phyloP scores from a whole-genome alignment of 2,888 invertebrate genomes.

The Drosophila infuscata region DNA sequence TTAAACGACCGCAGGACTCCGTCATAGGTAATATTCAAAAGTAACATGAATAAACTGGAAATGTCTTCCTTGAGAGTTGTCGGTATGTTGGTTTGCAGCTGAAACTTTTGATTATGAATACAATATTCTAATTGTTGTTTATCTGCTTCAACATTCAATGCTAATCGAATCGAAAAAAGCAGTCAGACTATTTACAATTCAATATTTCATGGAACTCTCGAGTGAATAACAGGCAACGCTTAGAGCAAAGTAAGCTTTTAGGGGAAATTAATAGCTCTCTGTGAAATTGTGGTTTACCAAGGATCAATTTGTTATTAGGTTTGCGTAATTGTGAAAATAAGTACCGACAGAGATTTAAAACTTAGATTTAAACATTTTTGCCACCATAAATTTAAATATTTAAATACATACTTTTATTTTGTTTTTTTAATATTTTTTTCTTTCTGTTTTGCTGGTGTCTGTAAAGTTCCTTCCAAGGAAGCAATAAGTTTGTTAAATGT shows the following conservation, averaged over 20 bases:
- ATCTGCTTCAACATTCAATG: neutral
- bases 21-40: neutral
- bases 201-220: neutral
- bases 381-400: neutral
- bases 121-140: neutral
- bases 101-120: neutral
- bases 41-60: neutral
- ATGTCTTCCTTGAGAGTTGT: neutral
- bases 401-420: neutral
- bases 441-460: neutral
- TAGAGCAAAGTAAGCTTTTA: neutral
- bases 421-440: neutral
- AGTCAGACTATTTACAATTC: neutral
- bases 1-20: constrained; percentile 8
- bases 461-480: neutral
- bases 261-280: neutral
- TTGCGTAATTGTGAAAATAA: neutral
- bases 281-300: neutral
- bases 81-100: neutral
- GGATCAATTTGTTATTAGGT: neutral
- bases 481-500: neutral
- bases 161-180: neutral
- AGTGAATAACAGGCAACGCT: neutral
- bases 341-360: neutral
- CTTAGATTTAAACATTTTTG: neutral